Evolutionary conservation across 2,113 vertebrate species (phyloP).

Genomic region (Grus americana): DNA sequence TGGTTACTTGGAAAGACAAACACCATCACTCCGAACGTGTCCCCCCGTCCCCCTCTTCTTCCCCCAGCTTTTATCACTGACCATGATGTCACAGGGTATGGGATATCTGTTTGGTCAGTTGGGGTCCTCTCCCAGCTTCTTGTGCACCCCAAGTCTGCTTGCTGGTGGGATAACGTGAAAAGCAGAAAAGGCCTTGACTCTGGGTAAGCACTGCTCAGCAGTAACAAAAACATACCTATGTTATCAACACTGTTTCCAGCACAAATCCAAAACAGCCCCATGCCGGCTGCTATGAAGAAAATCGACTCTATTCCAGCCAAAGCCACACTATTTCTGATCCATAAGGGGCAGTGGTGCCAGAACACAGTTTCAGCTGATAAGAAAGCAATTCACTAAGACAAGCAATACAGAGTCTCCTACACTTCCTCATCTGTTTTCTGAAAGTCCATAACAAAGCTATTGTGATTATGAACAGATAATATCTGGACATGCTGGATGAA

Average conservation of each 20-base stretch:
- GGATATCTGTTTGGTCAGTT: background rate
- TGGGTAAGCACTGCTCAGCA: background rate
- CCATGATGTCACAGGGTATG: fast-evolving
- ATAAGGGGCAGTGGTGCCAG: background rate
- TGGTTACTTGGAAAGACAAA: background rate
- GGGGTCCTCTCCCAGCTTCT: background rate
- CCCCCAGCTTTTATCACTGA: background rate
- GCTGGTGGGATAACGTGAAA: background rate
- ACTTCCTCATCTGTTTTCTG: background rate
- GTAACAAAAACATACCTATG: background rate
- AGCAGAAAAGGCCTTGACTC: background rate
- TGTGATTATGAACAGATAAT: background rate
- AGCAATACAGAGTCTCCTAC: background rate
- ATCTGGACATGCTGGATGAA: background rate
- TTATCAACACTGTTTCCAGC: background rate
- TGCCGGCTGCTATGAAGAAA: background rate
- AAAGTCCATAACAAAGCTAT: background rate
- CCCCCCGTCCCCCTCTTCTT: background rate
- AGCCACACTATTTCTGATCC: background rate
- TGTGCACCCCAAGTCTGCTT: fast-evolving
- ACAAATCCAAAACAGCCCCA: background rate
- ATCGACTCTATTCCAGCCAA: background rate
- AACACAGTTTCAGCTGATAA: background rate
- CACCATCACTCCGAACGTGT: fast-evolving
- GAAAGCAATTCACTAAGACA: background rate